Base-by-base conservation (phyloP, 1,140 invertebrate species). In the Caenorhabditis brenneri region DNA sequence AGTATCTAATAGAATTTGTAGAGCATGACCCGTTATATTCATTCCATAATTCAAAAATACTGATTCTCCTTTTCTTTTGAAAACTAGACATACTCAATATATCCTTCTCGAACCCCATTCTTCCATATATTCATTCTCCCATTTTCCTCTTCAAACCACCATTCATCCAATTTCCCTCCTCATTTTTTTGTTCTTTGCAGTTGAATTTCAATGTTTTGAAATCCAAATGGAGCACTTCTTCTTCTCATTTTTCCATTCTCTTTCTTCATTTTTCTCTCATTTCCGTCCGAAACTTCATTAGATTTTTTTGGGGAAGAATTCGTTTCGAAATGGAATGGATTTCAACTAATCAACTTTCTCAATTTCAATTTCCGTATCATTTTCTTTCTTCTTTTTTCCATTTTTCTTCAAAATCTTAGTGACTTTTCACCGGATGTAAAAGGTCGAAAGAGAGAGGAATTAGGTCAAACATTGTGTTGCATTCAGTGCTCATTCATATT, bases 321-420 rank as follows among this genome's bases (percentile, higher is more conserved):
- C 58, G 58, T 65, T 33, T 19, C 19, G 53, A 55, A 55, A 55
- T 55, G 15, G 58, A 65, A 65, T 65, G 31, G 15, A 42, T 74
- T 24, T 19, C 6, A n/a, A 74, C 36, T 74, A 74, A 74, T 74
- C 65, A 74, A 74, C 5, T 74, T 42, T 74, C 36, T 22, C 65
- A 74, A 74, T 74, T 74, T 74, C 65, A 33, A 3, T 42, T 74
- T 16, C n/a, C 16, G 19, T 39, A 10, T 5, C 5, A 27, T 29
- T 39, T 27, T 65, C 31, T 24, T n/a, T 65, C 58, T 10, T 36
- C n/a, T 74, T 24, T 42, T 42, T 74, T 74, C 36, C 12, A 58
- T 36, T 33, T 36, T 19, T 65, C 31, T 33, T 36, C 36, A n/a
- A 36, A 65, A 16, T 51, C 19, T 16, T 15, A 51, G 19, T 16